A percentile compares a stretch with the other conserved stretches of the same genome.
Conservation (phyloP, 2,797 vertebrate species). For the Emys orbicularis region DNA sequence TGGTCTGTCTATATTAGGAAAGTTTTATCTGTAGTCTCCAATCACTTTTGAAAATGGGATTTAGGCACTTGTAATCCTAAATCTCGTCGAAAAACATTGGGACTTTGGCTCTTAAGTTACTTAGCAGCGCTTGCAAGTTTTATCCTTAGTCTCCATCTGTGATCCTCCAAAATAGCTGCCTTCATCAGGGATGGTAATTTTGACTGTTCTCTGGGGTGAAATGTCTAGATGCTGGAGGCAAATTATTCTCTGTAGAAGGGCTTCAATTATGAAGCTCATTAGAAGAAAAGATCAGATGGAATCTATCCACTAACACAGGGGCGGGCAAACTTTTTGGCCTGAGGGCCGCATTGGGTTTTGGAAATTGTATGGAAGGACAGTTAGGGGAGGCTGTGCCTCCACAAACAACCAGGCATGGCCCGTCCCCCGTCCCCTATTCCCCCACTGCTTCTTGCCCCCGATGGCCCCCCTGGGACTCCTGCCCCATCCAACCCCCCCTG, state of each 20-base stretch:
- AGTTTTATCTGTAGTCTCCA: too few species aligned
- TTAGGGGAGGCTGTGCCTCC: too few species aligned
- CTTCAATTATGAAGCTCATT: background rate
- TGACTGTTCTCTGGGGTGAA: background rate
- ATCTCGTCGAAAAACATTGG: background rate
- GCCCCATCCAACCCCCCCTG: too few species aligned
- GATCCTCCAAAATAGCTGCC: background rate
- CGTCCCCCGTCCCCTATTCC: too few species aligned
- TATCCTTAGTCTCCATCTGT: background rate
- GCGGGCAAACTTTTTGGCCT: too few species aligned
- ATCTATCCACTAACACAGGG: too few species aligned
- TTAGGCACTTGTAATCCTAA: background rate
- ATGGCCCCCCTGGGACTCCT: too few species aligned
- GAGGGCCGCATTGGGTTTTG: too few species aligned
- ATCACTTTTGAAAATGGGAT: background rate
- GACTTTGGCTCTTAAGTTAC: background rate
- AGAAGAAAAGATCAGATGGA: background rate
- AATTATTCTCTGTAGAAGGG: constrained; percentile 7
- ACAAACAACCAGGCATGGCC: too few species aligned
- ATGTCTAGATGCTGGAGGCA: background rate
- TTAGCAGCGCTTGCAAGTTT: background rate
- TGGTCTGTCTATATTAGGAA: background rate
- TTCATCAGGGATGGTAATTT: background rate
- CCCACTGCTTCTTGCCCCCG: too few species aligned
- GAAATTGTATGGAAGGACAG: too few species aligned